A percentile compares a stretch with the other conserved stretches of the same genome.
Conservation (phyloP, 2,888 invertebrate species). For the Drosophila falleni region DNA sequence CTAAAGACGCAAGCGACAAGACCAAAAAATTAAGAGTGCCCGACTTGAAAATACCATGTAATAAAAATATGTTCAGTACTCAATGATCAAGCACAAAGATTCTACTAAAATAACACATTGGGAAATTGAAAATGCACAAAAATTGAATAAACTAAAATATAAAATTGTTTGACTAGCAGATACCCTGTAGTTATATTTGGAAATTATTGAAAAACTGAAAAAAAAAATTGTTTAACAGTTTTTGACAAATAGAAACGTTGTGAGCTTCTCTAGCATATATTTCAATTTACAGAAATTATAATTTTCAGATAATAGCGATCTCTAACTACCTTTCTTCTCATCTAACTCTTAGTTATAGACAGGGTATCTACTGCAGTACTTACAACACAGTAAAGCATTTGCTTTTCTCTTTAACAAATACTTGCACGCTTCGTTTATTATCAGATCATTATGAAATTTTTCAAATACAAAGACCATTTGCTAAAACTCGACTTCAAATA, state of each 20-base stretch:
- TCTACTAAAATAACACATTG: no score
- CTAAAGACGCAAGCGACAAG: neutral
- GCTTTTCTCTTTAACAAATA: neutral
- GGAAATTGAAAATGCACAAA: neutral
- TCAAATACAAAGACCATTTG: slow-evolving; percentile 19
- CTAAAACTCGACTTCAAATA: neutral
- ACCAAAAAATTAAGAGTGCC: neutral
- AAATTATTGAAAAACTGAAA: no score
- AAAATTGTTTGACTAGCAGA: neutral
- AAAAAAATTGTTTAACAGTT: no score
- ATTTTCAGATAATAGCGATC: neutral
- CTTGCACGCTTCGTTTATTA: slow-evolving; percentile 3
- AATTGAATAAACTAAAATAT: neutral
- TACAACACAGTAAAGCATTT: neutral
- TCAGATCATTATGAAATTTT: slow-evolving; percentile 16
- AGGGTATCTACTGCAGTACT: neutral
- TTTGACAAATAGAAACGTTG: no score
- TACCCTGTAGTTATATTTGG: neutral
- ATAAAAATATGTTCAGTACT: no score
- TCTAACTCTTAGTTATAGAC: neutral
- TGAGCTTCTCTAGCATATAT: no score
- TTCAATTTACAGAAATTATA: neutral
- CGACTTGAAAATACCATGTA: slow-evolving; percentile 1
- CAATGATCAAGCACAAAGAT: neutral
- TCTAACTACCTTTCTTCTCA: no score